phyloP scores from a whole-genome alignment of 2,113 vertebrate species.

The Vombatus ursinus region DNA sequence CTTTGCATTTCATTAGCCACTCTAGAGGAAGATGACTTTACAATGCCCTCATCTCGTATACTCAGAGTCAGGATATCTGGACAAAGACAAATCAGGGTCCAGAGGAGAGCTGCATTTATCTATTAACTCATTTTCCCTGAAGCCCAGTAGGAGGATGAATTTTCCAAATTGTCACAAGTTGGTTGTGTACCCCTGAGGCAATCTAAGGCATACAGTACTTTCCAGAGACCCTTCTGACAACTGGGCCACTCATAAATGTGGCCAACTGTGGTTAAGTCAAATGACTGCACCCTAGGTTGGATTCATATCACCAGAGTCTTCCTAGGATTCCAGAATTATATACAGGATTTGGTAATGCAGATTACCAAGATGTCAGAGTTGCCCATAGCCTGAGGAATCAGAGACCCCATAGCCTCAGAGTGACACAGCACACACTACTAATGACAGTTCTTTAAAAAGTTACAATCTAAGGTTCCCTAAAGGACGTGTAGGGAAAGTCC shows the following conservation, averaged over 20 bases:
- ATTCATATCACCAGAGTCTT: neutral
- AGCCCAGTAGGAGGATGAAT: neutral
- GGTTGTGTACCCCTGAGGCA: neutral
- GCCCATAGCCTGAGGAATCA: neutral
- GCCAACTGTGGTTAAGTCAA: neutral
- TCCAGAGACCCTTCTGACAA: neutral
- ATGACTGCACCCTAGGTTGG: neutral
- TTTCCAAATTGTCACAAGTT: neutral
- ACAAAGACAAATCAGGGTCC: constrained; percentile 1
- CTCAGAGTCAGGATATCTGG: neutral
- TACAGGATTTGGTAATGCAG: neutral
- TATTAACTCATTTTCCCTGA: neutral
- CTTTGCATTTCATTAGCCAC: neutral
- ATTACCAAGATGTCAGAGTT: neutral
- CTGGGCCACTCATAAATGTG: neutral
- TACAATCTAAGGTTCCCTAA: neutral
- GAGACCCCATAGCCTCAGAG: neutral
- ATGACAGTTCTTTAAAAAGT: neutral
- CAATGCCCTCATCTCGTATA: neutral
- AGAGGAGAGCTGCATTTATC: neutral
- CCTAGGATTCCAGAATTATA: neutral
- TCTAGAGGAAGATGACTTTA: neutral
- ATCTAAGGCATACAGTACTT: neutral
- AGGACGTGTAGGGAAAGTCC: neutral
- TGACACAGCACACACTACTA: neutral